Percentiles rank a stretch among this genome's conserved stretches.
Evolutionary conservation across 1,140 invertebrate genomes (phyloP).

Genomic region (Aphidius ervi): DNA sequence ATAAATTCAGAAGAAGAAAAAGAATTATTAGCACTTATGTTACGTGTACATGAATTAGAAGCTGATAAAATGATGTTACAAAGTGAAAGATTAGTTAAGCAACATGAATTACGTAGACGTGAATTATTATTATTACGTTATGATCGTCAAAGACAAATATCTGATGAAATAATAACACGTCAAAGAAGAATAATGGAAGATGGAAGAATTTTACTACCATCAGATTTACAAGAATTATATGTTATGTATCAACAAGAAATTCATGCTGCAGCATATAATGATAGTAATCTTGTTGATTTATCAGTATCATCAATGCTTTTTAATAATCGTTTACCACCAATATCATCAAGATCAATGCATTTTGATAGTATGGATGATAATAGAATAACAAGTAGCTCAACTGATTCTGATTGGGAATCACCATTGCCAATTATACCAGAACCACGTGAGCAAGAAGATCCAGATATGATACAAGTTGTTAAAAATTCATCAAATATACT

Average conservation of each 20-base stretch:
- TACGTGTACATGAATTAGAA: conserved; percentile 85
- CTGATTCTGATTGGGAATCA: conserved; percentile 44
- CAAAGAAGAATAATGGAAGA: conserved; percentile 83
- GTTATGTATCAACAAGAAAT: conserved; percentile 82
- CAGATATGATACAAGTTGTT: conserved; percentile 36
- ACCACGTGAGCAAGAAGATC: conserved; percentile 32
- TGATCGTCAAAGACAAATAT: conserved; percentile 77
- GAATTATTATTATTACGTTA: conserved; percentile 80
- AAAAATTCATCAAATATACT: conserved; percentile 38
- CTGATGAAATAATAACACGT: conserved; percentile 86
- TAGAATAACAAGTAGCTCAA: conserved; percentile 40
- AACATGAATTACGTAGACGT: conserved; percentile 78
- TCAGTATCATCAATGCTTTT: conserved; percentile 34
- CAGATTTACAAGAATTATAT: conserved; percentile 80
- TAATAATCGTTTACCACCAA: conserved; percentile 37
- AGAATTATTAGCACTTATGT: conserved; percentile 78
- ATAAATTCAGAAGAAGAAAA: conserved; percentile 82
- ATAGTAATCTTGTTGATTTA: conserved; percentile 47
- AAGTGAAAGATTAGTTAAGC: conserved; percentile 75
- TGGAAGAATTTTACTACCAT: conserved; percentile 63
- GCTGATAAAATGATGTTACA: conserved; percentile 88
- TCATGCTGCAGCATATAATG: conserved; percentile 68
- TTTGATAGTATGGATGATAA: conserved; percentile 36
- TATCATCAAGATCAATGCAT: conserved; percentile 37
- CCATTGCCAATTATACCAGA: conserved; percentile 42